phyloP scores from a whole-genome alignment of 1,140 invertebrate species.

The Zophobas morio region DNA sequence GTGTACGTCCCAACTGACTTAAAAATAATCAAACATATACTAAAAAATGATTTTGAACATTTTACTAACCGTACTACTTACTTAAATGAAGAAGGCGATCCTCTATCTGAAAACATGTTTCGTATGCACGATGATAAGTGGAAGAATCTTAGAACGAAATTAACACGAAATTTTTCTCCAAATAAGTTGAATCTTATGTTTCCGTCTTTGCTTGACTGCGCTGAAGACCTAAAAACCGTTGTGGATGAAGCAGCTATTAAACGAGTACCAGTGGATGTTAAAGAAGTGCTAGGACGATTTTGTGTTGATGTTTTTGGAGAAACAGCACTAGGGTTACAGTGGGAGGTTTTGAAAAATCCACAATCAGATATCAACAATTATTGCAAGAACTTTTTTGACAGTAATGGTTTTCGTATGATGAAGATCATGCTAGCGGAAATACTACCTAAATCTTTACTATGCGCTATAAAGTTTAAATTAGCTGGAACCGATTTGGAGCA shows the following conservation, averaged over 20 bases:
- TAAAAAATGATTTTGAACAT: conserved; percentile 72
- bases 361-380: no score
- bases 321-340: conserved; percentile 76
- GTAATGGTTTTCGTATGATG: no score
- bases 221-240: conserved; percentile 54
- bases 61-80: conserved; percentile 71
- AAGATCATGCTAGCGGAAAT: not conserved
- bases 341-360: conserved; percentile 56
- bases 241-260: conserved; percentile 63
- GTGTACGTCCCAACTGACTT: conserved; percentile 68
- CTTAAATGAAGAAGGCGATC: conserved; percentile 69
- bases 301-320: conserved; percentile 64
- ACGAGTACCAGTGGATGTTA: conserved; percentile 69
- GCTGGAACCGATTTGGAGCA: conserved; percentile 57
- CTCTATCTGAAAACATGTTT: conserved; percentile 68
- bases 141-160: conserved; percentile 65
- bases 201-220: conserved; percentile 63
- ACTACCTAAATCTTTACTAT: conserved; percentile 1
- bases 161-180: conserved; percentile 65
- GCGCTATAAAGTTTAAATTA: not conserved
- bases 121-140: conserved; percentile 62
- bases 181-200: conserved; percentile 67
- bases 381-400: no score
- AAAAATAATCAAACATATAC: conserved; percentile 69
- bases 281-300: conserved; percentile 62